A percentile compares a stretch with the other conserved stretches of the same genome.
These are phyloP conservation scores for Omphaloscelis lunosa DNA, from an alignment of 2,888 invertebrate genomes.

Conservation along the genomic window DNA sequence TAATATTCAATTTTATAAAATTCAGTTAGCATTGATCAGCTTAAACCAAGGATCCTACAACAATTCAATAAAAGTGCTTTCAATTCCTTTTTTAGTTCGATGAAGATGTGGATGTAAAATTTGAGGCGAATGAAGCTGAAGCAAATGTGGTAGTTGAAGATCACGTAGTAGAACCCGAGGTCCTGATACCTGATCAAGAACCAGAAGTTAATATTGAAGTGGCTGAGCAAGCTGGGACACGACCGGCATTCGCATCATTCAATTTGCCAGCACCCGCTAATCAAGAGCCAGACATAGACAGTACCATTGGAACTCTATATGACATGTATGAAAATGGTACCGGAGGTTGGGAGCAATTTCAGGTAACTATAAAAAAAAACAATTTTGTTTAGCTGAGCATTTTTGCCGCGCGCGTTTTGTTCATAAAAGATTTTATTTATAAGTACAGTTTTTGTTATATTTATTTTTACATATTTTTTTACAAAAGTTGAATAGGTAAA, in stretches of 20 bases:
- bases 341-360: not conserved
- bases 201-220: not conserved
- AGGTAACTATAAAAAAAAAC: not conserved
- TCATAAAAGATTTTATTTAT: not conserved
- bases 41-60: not conserved
- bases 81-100: not conserved
- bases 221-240: not conserved
- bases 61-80: not conserved
- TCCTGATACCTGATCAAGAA: not conserved
- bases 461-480: not conserved
- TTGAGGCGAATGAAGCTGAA: not conserved
- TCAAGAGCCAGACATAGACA: slow-evolving; percentile 1
- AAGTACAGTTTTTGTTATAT: not conserved
- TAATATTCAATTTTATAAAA: not conserved
- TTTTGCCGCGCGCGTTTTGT: not conserved
- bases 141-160: not conserved
- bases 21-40: not conserved
- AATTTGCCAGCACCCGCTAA: not conserved
- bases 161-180: not conserved
- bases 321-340: not conserved
- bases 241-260: not conserved
- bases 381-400: too few species aligned
- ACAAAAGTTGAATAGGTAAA: not conserved
- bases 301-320: not conserved
- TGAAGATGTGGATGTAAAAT: not conserved